These are phyloP conservation scores for Crocuta crocuta DNA, from an alignment of 2,113 vertebrate genomes.

Conservation along the genomic window DNA sequence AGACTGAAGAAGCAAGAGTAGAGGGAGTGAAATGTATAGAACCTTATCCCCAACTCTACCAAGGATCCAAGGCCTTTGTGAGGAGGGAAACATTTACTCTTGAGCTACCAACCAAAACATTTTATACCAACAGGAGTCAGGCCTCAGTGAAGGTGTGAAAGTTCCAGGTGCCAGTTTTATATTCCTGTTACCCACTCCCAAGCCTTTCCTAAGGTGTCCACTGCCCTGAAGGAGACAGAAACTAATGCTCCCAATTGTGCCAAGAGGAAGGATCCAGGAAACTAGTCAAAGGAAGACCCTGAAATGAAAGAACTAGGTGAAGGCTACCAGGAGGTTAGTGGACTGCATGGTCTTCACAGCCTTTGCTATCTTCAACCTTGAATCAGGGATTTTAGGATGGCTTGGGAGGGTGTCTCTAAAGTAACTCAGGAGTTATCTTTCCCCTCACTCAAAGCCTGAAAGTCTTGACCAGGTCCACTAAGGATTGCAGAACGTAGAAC, in stretches of 20 bases:
- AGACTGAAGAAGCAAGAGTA: not conserved
- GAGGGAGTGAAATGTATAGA: not conserved
- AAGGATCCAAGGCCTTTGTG: slow-evolving; percentile 19
- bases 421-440: not conserved
- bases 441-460: not conserved
- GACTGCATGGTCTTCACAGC: not conserved
- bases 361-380: not conserved
- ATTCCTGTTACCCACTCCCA: not conserved
- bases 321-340: not conserved
- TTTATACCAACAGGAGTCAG: not conserved
- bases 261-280: not conserved
- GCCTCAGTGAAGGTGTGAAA: not conserved
- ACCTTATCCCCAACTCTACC: not conserved
- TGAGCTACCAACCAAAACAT: not conserved
- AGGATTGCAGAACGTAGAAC: not conserved
- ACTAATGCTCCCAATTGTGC: not conserved
- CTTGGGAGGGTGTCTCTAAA: not conserved
- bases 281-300: not conserved
- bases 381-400: not conserved
- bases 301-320: not conserved
- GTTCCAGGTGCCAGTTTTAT: not conserved
- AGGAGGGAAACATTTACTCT: not conserved
- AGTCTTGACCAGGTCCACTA: not conserved
- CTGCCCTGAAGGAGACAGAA: not conserved
- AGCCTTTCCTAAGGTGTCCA: not conserved